Conservation (phyloP, 2,797 vertebrate species). For the Trachurus trachurus region DNA sequence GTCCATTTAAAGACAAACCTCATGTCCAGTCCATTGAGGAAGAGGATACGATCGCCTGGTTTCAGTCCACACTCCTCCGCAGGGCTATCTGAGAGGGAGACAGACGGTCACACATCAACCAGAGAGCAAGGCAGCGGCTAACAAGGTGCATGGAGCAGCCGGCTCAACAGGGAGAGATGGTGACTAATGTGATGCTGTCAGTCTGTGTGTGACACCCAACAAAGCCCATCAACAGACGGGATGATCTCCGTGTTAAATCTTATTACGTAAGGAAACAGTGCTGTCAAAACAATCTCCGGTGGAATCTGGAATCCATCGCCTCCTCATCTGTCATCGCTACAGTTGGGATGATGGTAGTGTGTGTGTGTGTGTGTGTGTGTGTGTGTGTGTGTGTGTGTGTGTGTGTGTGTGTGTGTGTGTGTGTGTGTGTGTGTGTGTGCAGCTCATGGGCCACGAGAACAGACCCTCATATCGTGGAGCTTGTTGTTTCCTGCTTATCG, state of each 20-base stretch:
- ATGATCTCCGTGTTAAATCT: slow-evolving; percentile 50
- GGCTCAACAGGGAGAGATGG: slow-evolving; percentile 26
- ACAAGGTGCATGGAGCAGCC: slow-evolving; percentile 53
- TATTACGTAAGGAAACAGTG: slow-evolving; percentile 62
- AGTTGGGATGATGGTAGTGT: neutral
- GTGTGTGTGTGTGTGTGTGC: neutral
- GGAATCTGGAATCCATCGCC: slow-evolving; percentile 43
- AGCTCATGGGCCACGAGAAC: slow-evolving; percentile 4
- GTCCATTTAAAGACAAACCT: slow-evolving; percentile 85
- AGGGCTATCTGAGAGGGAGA: slow-evolving; percentile 89
- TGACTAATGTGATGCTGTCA: slow-evolving; percentile 70
- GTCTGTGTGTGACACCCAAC: slow-evolving; percentile 51
- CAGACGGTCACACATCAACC: slow-evolving; percentile 45
- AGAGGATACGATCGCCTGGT: slow-evolving; percentile 94
- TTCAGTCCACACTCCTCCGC: slow-evolving; percentile 96
- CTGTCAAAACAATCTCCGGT: slow-evolving; percentile 66
- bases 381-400: neutral
- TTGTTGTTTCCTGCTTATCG: slow-evolving; percentile 20
- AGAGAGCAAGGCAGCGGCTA: slow-evolving; percentile 39
- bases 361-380: neutral
- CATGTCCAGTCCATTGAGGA: slow-evolving; percentile 99
- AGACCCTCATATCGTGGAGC: neutral
- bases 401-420: neutral
- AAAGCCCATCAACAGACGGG: slow-evolving; percentile 46
- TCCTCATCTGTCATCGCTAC: slow-evolving; percentile 61